These are phyloP conservation scores for Araneus ventricosus DNA, from an alignment of 1,140 invertebrate genomes.

Conservation along the genomic window DNA sequence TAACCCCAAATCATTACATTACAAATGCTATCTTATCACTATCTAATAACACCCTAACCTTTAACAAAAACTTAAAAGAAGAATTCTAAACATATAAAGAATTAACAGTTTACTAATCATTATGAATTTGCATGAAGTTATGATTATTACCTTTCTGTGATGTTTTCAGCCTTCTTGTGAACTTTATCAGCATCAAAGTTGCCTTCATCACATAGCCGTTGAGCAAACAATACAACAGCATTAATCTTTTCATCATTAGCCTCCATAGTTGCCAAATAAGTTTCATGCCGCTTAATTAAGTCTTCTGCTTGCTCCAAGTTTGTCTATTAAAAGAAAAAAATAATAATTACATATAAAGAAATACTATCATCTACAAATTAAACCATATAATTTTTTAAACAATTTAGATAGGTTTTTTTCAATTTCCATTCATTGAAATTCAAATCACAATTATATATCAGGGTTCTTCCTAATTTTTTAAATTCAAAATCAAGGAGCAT, in stretches of 20 bases:
- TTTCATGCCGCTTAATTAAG: slow-evolving; percentile 97
- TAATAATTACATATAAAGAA: neutral
- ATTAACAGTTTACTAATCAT: too few species aligned
- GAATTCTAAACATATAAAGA: too few species aligned
- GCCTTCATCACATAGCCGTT: slow-evolving; percentile 91
- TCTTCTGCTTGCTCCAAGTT: slow-evolving; percentile 98
- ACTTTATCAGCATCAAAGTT: slow-evolving; percentile 96
- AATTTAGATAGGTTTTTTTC: neutral
- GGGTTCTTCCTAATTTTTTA: too few species aligned
- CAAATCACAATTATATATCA: neutral
- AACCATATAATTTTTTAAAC: neutral
- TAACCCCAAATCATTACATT: too few species aligned
- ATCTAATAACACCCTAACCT: too few species aligned
- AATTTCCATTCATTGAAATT: neutral
- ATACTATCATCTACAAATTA: neutral
- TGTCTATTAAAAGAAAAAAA: slow-evolving; percentile 79
- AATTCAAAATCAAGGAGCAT: too few species aligned
- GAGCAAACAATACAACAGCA: slow-evolving; percentile 94
- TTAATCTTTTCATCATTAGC: slow-evolving; percentile 99
- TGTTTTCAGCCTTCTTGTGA: slow-evolving; percentile 96
- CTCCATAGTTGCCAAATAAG: slow-evolving; percentile 99
- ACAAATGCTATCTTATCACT: too few species aligned
- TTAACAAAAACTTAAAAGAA: too few species aligned
- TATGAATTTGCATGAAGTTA: too few species aligned
- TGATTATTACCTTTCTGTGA: slow-evolving; percentile 85